Base-by-base conservation (phyloP, 1,140 invertebrate species). In the Megalopta genalis region DNA sequence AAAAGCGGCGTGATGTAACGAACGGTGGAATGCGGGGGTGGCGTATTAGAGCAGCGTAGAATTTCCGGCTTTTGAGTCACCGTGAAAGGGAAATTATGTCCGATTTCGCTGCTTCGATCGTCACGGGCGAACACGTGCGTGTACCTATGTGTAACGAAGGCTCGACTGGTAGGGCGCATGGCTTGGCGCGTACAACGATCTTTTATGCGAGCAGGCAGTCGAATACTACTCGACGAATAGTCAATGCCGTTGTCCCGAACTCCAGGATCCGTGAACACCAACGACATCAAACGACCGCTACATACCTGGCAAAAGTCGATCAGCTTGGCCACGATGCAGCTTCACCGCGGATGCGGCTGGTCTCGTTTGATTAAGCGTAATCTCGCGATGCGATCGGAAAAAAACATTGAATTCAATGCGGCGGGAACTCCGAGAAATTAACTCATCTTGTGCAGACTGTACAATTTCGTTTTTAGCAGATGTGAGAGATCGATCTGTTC, bases 361-460 rank as follows among this genome's bases (percentile, higher is more conserved):
- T 14, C 42, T 1, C 54, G 21, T 63, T 63, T 63, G 60, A 63
- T 63, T 63, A 63, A 63, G 25, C 60, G 60, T 37, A 63, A 63
- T 37, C 18, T 63, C 60, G 27, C 60, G 60, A 63, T 63, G 60
- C 27, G 60, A 32, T 37, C 18, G 60, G 7, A 63, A 63, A 63
- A 57, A 63, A 37, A 32, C 32, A 27, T 32, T 16, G 32, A 27
- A 63, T 63, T 63, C 16, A 63, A 63, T 63, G 27, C 60, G 18
- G 3, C 60, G 8, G 16, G 14, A 27, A 63, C 60, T 63, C 60
- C 1, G 60, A 63, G 60, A 63, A 63, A 63, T 63, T 63, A 63
- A 63, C 60, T 27, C 27, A 21, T 57, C 32, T 7, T 6, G 10
- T 14, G 2, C 27, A 21, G 27, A 32, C 5, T 63, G 14, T 7